phyloP scores from a whole-genome alignment of 2,888 invertebrate genomes.

The Trisateles emortualis region DNA sequence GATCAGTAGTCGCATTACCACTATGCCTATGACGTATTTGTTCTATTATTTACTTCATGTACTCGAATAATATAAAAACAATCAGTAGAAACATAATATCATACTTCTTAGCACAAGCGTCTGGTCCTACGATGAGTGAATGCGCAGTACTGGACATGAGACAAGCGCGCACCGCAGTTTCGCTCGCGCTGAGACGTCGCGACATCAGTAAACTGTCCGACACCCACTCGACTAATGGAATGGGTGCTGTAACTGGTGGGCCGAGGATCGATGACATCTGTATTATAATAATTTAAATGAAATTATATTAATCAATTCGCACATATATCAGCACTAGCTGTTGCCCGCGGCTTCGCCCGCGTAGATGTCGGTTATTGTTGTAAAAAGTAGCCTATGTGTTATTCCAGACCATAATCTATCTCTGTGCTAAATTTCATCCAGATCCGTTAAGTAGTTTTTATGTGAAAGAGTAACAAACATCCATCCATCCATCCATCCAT shows the following conservation, averaged over 20 bases:
- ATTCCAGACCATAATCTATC: no score
- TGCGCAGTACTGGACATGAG: constrained; percentile 53
- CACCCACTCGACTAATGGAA: constrained; percentile 52
- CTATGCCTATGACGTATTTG: no score
- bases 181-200: constrained; percentile 57
- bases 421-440: no score
- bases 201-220: constrained; percentile 62
- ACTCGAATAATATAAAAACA: neutral
- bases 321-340: neutral
- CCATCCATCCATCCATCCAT: no score
- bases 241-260: constrained; percentile 28
- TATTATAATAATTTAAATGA: neutral
- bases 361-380: no score
- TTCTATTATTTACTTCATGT: no score
- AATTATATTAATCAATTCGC: neutral
- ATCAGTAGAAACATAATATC: no score
- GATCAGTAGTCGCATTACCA: no score
- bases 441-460: no score
- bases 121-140: constrained; percentile 66
- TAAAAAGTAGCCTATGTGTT: no score
- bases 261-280: constrained; percentile 60
- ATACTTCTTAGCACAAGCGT: constrained; percentile 74
- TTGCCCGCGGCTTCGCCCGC: no score
- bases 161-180: constrained; percentile 63
- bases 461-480: no score